A percentile compares a stretch with the other conserved stretches of the same genome.
Evolutionary conservation across 2,797 vertebrate genomes (phyloP).

Genomic region (Diceros bicornis): DNA sequence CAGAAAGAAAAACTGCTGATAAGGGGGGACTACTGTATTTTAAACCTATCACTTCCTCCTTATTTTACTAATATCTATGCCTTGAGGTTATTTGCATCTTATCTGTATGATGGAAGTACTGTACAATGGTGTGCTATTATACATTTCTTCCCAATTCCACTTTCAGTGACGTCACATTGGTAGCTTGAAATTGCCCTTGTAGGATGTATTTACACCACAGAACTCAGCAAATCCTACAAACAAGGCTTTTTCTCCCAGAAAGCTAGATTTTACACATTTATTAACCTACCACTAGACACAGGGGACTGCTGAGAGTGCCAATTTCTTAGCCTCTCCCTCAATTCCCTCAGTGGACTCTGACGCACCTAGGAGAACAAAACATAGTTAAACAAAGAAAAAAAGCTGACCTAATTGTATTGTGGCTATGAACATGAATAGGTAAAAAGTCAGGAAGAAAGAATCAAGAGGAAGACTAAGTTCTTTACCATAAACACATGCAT

Average conservation of each 20-base stretch:
- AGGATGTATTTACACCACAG: not conserved
- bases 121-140: not conserved
- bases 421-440: not conserved
- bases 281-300: not conserved
- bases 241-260: not conserved
- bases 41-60: not conserved
- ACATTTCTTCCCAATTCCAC: not conserved
- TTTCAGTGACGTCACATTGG: not conserved
- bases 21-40: not conserved
- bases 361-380: not conserved
- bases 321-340: not conserved
- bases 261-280: not conserved
- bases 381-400: not conserved
- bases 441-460: not conserved
- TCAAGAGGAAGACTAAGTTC: not conserved
- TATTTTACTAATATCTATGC: not conserved
- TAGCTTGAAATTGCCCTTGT: not conserved
- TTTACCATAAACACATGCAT: not conserved
- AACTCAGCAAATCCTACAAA: not conserved
- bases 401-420: not conserved
- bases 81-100: not conserved
- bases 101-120: not conserved
- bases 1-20: no score
- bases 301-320: not conserved
- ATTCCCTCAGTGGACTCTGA: not conserved